These are phyloP conservation scores for Drosophila trichaetosa DNA, from an alignment of 2,888 invertebrate genomes.

Conservation along the genomic window DNA sequence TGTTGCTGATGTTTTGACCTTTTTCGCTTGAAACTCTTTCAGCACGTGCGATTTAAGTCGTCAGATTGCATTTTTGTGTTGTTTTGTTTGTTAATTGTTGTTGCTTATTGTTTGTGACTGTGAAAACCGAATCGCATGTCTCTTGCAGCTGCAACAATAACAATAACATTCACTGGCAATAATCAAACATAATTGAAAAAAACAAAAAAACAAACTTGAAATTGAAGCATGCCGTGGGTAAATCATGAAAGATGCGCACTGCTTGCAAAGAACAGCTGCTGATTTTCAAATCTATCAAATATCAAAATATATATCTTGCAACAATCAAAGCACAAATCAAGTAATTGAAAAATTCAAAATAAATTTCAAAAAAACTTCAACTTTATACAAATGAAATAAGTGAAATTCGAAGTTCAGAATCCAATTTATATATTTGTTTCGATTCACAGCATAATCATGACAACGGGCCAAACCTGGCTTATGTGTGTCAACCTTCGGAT, in stretches of 20 bases:
- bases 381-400: neutral
- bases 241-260: conserved; percentile 2
- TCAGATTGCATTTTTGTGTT: conserved; percentile 4
- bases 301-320: no score
- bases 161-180: conserved; percentile 30
- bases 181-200: conserved; percentile 57
- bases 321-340: no score
- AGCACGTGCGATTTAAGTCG: conserved; percentile 62
- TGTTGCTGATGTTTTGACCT: conserved; percentile 47
- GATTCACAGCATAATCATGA: neutral
- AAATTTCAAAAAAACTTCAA: neutral
- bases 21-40: conserved; percentile 49
- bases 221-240: conserved; percentile 29
- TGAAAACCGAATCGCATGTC: conserved; percentile 46
- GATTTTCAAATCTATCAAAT: neutral
- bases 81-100: conserved; percentile 18
- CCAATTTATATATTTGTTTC: neutral
- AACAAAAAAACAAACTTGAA: conserved; percentile 42
- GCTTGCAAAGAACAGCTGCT: neutral
- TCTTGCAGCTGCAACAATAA: conserved; percentile 48
- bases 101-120: conserved; percentile 29
- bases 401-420: neutral
- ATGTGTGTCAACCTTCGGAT: no score
- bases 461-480: no score
- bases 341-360: no score